Evolutionary conservation across 2,888 invertebrate species (phyloP).

Genomic region (Melipona bicolor): DNA sequence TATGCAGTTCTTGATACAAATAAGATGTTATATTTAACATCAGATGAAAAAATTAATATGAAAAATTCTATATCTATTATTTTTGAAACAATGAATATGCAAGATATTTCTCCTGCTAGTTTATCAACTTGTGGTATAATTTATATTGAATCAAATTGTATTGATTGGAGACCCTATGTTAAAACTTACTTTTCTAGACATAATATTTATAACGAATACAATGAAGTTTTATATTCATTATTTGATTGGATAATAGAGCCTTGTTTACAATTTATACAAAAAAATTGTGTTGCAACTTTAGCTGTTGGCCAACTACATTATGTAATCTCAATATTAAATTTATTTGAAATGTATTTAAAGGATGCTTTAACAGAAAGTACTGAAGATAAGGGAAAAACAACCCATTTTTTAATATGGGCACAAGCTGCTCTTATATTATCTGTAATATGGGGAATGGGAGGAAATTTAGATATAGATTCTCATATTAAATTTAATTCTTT

Average conservation of each 20-base stretch:
- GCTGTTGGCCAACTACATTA: conserved; percentile 80
- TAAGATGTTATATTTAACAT: conserved; percentile 86
- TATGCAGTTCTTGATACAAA: conserved; percentile 86
- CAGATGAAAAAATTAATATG: conserved; percentile 87
- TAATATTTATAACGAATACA: conserved; percentile 71
- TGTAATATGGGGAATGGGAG: conserved; percentile 86
- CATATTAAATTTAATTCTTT: conserved; percentile 82
- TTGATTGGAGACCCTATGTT: conserved; percentile 86
- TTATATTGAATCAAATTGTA: conserved; percentile 86
- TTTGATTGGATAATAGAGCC: conserved; percentile 87
- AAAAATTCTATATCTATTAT: conserved; percentile 85
- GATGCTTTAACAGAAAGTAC: conserved; percentile 76
- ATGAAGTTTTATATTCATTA: conserved; percentile 76
- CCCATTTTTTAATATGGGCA: conserved; percentile 84
- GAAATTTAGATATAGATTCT: conserved; percentile 84
- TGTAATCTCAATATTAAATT: conserved; percentile 79
- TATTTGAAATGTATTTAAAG: conserved; percentile 81
- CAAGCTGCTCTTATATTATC: conserved; percentile 86
- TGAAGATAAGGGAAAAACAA: conserved; percentile 76
- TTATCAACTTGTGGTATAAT: conserved; percentile 88
- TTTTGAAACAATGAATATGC: conserved; percentile 87
- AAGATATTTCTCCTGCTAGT: conserved; percentile 86
- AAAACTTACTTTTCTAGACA: conserved; percentile 65
- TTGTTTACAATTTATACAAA: conserved; percentile 85
- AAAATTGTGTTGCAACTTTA: conserved; percentile 83